Base-by-base conservation (phyloP, 2,888 invertebrate genomes). In the Microplitis deprimator region DNA sequence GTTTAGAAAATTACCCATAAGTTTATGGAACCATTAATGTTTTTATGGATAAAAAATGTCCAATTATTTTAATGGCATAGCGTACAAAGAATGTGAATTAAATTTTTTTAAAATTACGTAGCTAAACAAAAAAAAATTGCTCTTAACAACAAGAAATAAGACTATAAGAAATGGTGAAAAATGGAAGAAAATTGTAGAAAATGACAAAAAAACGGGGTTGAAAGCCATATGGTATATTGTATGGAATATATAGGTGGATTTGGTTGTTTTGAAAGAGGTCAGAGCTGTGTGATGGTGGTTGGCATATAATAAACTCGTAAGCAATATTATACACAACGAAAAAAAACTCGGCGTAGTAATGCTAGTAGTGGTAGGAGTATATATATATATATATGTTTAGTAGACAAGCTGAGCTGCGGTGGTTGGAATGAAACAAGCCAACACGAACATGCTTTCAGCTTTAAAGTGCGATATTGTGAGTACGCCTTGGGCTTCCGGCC, bases 401-500 rank as follows among this genome's bases (percentile, higher is more conserved):
- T 50, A 50, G 50, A 50, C 50, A 50, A 50, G 50, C 50, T 50
- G 50, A 50, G 50, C 50, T 50, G 50, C 8, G 50, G 4, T 50
- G 13, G 50, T 50, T 8, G 50, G 50, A 50, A 50, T 13, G 50
- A 50, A 50, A 8, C 67, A 60, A 41, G 60, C 69, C 82, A 83
- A 87, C 86, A 86, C 82, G 86, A 83, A 83, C 85, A 85, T 84
- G 87, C 87, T 88, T 88, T 88, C 87, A 87, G 85, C 85, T 86
- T 88, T 86, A 86, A 88, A 87, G 83, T 83, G 82, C 78, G 78
- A 80, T 82, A 83, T 80, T 65, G 40, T 67, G 17, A 67, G 68
- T 64, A 17, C 73, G 62, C 68, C 38, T 61, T 73, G 60, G 62
- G 74, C 60, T 74, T 74, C 74, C 68, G 65, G 74, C 40, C 10